A percentile compares a stretch with the other conserved stretches of the same genome.
These are phyloP conservation scores for Orthosia gracilis DNA, from an alignment of 2,888 invertebrate species.

Conservation along the genomic window DNA sequence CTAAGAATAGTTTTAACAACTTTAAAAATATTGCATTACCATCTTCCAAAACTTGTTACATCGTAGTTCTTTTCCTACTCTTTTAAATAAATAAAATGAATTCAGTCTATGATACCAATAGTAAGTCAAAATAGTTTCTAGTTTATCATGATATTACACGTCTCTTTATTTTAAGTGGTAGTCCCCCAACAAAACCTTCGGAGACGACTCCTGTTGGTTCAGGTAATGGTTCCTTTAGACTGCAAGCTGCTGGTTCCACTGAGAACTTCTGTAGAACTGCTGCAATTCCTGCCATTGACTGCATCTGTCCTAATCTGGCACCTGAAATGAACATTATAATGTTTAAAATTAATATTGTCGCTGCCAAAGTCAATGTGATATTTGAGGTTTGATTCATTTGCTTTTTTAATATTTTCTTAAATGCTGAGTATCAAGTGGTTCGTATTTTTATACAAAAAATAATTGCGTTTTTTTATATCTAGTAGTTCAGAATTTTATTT, in stretches of 20 bases:
- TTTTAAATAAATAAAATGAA: neutral
- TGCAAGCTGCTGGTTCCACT: constrained; percentile 81
- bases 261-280: constrained; percentile 78
- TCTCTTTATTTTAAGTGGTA: constrained; percentile 78
- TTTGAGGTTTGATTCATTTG: neutral
- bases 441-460: too few species aligned
- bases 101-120: constrained; percentile 11
- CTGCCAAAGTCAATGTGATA: neutral
- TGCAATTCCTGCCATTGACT: constrained; percentile 85
- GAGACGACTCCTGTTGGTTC: constrained; percentile 80
- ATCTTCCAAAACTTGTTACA: neutral
- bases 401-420: neutral
- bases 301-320: constrained; percentile 84
- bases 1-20: too few species aligned
- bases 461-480: neutral
- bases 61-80: neutral
- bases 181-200: constrained; percentile 80
- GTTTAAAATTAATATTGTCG: neutral
- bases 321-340: constrained; percentile 71
- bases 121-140: neutral
- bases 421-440: neutral
- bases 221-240: constrained; percentile 72
- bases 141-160: constrained; percentile 55
- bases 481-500: too few species aligned
- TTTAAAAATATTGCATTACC: neutral